Percentiles rank a stretch among this genome's conserved stretches.
These are phyloP conservation scores for Phymorhynchus buccinoides DNA, from an alignment of 1,140 invertebrate genomes.

Conservation along the genomic window DNA sequence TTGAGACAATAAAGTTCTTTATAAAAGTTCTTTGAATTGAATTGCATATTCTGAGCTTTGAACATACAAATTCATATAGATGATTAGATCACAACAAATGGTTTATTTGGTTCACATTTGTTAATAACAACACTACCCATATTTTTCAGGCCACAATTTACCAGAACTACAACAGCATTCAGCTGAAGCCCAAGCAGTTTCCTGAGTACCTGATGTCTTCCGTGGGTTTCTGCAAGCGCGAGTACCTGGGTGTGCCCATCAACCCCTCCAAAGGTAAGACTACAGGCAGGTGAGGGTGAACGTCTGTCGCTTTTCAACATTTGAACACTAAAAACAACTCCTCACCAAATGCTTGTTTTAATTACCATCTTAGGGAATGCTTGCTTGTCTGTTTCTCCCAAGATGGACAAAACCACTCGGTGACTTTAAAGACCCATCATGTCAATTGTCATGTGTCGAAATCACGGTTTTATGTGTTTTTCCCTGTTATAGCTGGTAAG, in stretches of 20 bases:
- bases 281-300: background rate
- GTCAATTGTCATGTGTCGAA: background rate
- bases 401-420: background rate
- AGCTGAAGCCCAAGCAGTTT: conserved; percentile 91
- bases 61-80: background rate
- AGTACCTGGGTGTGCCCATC: conserved; percentile 86
- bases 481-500: too few relatives aligned
- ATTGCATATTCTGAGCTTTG: background rate
- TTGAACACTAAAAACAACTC: background rate
- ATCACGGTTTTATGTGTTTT: too few relatives aligned
- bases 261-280: conserved; percentile 84
- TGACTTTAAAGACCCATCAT: background rate
- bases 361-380: too few relatives aligned
- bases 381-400: background rate
- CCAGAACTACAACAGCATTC: conserved; percentile 88
- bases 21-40: background rate
- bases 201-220: conserved; percentile 89
- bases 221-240: conserved; percentile 91
- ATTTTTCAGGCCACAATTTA: conserved; percentile 87
- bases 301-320: background rate
- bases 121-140: too few relatives aligned
- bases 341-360: too few relatives aligned
- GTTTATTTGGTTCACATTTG: background rate
- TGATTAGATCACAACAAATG: background rate
- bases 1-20: too few relatives aligned